A percentile compares a stretch with the other conserved stretches of the same genome.
phyloP scores from a whole-genome alignment of 2,113 vertebrate species.

The Saimiri boliviensis region DNA sequence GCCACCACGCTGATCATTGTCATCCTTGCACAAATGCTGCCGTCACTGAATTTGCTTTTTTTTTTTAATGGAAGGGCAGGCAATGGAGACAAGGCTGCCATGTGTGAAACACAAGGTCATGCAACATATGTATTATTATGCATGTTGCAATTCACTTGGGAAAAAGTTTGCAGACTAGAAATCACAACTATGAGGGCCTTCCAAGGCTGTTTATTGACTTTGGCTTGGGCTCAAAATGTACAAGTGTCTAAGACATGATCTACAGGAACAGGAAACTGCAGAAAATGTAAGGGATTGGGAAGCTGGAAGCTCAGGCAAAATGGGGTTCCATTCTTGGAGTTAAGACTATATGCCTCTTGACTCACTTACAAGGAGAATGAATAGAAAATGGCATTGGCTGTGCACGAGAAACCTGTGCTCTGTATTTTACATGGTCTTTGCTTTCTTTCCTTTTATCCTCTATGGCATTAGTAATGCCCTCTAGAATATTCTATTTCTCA shows the following conservation, averaged over 20 bases:
- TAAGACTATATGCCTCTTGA: not conserved
- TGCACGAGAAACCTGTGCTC: not conserved
- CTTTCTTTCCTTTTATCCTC: not conserved
- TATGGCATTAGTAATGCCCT: not conserved
- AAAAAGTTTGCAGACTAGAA: not conserved
- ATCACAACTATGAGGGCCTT: not conserved
- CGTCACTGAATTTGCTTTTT: not conserved
- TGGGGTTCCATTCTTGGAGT: not conserved
- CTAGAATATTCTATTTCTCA: not conserved
- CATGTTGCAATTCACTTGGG: not conserved
- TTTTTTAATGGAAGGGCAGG: not conserved
- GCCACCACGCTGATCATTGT: no score
- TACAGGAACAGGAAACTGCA: not conserved
- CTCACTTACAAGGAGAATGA: not conserved
- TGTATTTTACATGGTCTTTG: not conserved
- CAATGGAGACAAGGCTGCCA: not conserved
- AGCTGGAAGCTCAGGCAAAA: not conserved
- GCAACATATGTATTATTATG: not conserved
- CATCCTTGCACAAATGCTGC: not conserved
- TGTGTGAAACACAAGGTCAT: not conserved
- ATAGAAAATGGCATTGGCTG: not conserved
- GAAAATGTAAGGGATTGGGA: not conserved
- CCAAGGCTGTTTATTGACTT: not conserved
- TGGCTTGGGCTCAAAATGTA: not conserved
- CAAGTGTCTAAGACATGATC: not conserved